Evolutionary conservation across 2,888 invertebrate species (phyloP).

Genomic region (Pyrochroa serraticornis): DNA sequence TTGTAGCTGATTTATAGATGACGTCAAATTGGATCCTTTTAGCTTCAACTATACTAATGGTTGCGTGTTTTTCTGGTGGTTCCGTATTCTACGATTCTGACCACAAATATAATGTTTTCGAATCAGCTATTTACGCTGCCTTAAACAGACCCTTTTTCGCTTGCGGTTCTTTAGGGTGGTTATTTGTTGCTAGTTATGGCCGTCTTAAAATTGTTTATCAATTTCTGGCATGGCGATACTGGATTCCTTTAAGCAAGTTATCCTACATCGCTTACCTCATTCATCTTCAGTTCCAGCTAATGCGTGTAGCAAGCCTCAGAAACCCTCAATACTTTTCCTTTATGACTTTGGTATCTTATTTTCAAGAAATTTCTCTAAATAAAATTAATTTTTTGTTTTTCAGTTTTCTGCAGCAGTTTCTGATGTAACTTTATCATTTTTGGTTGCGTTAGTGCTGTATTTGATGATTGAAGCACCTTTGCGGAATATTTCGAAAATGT

Average conservation of each 20-base stretch:
- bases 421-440: constrained; percentile 59
- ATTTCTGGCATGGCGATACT: constrained; percentile 64
- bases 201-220: constrained; percentile 52
- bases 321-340: constrained; percentile 56
- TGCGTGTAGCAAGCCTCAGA: constrained; percentile 60
- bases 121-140: constrained; percentile 64
- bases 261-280: constrained; percentile 66
- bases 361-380: too few relatives aligned
- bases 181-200: constrained; percentile 62
- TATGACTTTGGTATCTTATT: constrained; percentile 51
- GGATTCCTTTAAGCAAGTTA: constrained; percentile 65
- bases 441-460: constrained; percentile 60
- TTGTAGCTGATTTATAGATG: constrained; percentile 53
- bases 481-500: constrained; percentile 58
- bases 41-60: constrained; percentile 58
- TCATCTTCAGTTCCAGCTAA: constrained; percentile 61
- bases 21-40: constrained; percentile 56
- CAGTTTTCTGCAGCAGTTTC: constrained; percentile 60
- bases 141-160: constrained; percentile 65
- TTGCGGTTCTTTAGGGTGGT: constrained; percentile 58
- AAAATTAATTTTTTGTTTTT: constrained; percentile 26
- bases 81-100: constrained; percentile 61
- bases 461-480: constrained; percentile 63
- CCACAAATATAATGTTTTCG: constrained; percentile 60
- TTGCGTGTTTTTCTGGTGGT: constrained; percentile 59